phyloP scores from a whole-genome alignment of 64 coral and sea anemone species.

The Cladopsammia gracilis region DNA sequence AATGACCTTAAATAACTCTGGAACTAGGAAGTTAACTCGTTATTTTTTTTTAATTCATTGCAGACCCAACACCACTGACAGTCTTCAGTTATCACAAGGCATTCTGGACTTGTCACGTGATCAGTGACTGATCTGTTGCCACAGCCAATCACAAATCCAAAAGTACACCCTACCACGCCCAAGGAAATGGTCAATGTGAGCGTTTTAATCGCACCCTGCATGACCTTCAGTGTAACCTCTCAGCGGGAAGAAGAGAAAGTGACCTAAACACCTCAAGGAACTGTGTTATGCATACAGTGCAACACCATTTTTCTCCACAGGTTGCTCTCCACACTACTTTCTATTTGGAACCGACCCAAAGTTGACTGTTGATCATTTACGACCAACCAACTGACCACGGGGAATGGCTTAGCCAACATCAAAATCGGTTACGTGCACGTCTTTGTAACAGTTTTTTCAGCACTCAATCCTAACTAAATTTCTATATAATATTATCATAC shows the following conservation, averaged over 20 bases:
- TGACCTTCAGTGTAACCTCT: not conserved
- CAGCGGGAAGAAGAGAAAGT: not conserved
- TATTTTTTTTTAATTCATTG: too few relatives aligned
- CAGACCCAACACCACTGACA: too few relatives aligned
- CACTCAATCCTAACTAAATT: too few relatives aligned
- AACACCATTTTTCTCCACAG: slow-evolving; percentile 44
- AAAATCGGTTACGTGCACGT: not conserved
- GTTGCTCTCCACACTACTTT: slow-evolving; percentile 53
- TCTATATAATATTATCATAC: too few relatives aligned
- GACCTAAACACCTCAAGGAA: not conserved
- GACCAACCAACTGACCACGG: not conserved
- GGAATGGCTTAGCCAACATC: slow-evolving; percentile 37
- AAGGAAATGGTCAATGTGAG: slow-evolving; percentile 47
- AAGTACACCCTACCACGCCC: slow-evolving; percentile 36
- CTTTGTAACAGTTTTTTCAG: too few relatives aligned
- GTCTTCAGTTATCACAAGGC: too few relatives aligned
- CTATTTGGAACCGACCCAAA: slow-evolving; percentile 42
- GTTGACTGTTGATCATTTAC: slow-evolving; percentile 10
- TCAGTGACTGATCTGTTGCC: too few relatives aligned
- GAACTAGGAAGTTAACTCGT: too few relatives aligned
- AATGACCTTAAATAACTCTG: too few relatives aligned
- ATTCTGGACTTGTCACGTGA: too few relatives aligned
- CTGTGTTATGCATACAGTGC: slow-evolving; percentile 43
- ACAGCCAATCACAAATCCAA: not conserved
- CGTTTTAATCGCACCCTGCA: slow-evolving; percentile 21